Percentiles rank a stretch among this genome's conserved stretches.
Conservation (phyloP, 2,113 vertebrate species). For the Eublepharis macularius region DNA sequence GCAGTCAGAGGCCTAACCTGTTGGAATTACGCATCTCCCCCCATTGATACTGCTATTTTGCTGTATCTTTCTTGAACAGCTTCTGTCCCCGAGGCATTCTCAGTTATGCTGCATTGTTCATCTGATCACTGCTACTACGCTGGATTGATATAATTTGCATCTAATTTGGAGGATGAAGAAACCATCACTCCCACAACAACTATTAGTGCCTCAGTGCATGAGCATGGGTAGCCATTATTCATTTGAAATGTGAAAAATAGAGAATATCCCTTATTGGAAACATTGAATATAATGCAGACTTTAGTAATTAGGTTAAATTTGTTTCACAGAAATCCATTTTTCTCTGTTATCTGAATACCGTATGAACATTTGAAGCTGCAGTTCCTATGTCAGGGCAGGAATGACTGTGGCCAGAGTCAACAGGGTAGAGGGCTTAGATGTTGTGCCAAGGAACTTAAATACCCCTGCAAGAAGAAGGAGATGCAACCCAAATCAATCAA, state of each 20-base stretch:
- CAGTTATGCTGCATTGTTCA: slow-evolving; percentile 29
- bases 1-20: slow-evolving; percentile 24
- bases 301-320: neutral
- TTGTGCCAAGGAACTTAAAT: too few species aligned
- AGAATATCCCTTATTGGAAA: neutral
- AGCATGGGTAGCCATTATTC: neutral
- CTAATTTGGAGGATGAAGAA: slow-evolving; percentile 6
- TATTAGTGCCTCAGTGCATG: neutral
- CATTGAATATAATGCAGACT: slow-evolving; percentile 8
- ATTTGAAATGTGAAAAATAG: slow-evolving; percentile 7
- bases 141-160: slow-evolving; percentile 7
- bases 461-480: too few species aligned
- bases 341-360: slow-evolving; percentile 16
- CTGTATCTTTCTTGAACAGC: slow-evolving; percentile 46
- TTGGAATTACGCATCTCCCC: slow-evolving; percentile 17
- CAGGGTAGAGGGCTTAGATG: too few species aligned
- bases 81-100: slow-evolving; percentile 36
- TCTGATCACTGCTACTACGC: neutral
- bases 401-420: too few species aligned
- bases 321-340: slow-evolving; percentile 16
- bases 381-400: neutral
- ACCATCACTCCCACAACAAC: neutral
- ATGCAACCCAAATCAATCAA: too few species aligned
- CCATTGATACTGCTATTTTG: slow-evolving; percentile 5
- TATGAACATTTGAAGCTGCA: neutral